A percentile compares a stretch with the other conserved stretches of the same genome.
Evolutionary conservation across 2,797 vertebrate genomes (phyloP).

Genomic region (Ceryle rudis): DNA sequence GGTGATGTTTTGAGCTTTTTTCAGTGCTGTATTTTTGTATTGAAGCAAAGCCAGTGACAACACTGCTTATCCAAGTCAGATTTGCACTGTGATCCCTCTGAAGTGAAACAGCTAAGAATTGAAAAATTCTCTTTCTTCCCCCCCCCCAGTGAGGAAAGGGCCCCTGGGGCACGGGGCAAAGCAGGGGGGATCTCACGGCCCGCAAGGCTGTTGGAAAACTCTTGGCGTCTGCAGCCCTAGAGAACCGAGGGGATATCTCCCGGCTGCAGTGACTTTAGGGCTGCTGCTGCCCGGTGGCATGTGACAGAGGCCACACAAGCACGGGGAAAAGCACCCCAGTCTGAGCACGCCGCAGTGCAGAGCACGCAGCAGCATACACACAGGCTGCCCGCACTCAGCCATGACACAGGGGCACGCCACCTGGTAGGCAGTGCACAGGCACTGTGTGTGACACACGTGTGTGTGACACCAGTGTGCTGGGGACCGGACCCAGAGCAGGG

Average conservation of each 20-base stretch:
- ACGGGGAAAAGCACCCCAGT: not conserved
- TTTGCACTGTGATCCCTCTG: not conserved
- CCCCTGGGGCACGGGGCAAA: not conserved
- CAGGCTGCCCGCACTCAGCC: fast-evolving
- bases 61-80: not conserved
- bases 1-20: not conserved
- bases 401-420: not conserved
- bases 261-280: not conserved
- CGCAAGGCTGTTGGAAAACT: not conserved
- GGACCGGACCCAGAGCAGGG: not conserved
- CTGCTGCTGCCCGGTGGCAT: not conserved
- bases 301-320: not conserved
- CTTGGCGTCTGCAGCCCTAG: not conserved
- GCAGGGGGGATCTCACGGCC: not conserved
- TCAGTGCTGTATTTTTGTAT: not conserved
- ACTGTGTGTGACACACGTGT: too few relatives aligned
- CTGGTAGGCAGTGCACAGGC: not conserved
- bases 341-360: not conserved
- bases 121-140: not conserved
- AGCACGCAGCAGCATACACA: fast-evolving
- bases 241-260: not conserved
- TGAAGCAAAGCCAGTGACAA: not conserved
- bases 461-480: fast-evolving
- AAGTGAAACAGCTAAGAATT: not conserved
- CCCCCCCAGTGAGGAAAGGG: too few relatives aligned